A percentile compares a stretch with the other conserved stretches of the same genome.
Conservation (phyloP, 2,113 vertebrate genomes). For the Equus quagga region DNA sequence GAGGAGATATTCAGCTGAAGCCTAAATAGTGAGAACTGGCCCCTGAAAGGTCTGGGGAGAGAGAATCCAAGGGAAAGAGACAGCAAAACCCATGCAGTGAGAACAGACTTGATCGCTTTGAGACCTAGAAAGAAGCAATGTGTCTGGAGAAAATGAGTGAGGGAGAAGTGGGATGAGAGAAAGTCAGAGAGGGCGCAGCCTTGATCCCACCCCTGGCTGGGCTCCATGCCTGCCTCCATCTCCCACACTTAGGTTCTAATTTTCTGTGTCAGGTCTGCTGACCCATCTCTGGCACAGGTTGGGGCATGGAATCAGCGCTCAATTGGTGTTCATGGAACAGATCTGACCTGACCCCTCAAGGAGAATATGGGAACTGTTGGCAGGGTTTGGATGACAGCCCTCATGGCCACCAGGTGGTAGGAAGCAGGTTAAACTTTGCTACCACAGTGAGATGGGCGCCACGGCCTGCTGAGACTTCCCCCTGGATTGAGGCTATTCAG, state of each 20-base stretch:
- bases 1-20: not conserved
- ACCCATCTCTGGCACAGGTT: not conserved
- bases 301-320: not conserved
- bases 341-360: not conserved
- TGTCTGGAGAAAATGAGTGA: not conserved
- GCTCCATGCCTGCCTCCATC: not conserved
- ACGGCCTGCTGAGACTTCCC: fast-evolving
- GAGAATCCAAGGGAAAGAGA: not conserved
- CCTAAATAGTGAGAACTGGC: too few relatives aligned
- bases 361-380: not conserved
- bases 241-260: not conserved
- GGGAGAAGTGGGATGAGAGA: not conserved
- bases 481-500: not conserved
- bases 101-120: not conserved
- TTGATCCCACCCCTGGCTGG: not conserved
- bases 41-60: not conserved
- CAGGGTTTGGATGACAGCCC: not conserved
- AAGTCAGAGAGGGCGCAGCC: fast-evolving
- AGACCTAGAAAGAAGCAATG: not conserved
- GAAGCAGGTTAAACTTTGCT: not conserved
- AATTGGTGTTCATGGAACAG: not conserved
- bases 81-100: fast-evolving
- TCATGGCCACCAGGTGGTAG: fast-evolving
- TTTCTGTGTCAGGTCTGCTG: not conserved
- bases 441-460: not conserved